Conservation (phyloP, 2,797 vertebrate genomes). For the Anas georgica region DNA sequence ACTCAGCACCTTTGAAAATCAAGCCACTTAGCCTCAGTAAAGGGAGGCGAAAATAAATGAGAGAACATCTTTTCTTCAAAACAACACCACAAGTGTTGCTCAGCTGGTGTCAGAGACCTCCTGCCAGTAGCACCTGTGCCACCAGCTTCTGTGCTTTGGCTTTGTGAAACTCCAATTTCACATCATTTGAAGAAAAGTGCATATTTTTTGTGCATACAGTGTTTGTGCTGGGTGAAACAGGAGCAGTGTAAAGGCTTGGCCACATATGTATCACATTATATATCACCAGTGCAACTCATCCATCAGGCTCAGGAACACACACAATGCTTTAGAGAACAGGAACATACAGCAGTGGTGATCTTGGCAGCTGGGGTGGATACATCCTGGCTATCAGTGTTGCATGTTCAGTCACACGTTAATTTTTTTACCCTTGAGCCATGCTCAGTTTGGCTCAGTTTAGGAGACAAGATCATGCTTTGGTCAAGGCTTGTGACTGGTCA, state of each 20-base stretch:
- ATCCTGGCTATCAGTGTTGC: neutral
- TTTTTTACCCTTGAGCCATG: neutral
- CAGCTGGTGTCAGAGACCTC: neutral
- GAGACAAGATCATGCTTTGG: neutral
- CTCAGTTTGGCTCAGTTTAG: neutral
- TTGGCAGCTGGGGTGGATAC: neutral
- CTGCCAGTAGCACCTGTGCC: slow-evolving; percentile 33
- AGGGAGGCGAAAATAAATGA: neutral
- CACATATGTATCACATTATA: neutral
- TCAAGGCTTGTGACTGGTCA: neutral
- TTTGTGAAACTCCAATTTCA: neutral
- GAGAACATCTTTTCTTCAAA: slow-evolving; percentile 6
- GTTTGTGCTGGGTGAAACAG: neutral
- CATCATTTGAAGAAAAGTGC: neutral
- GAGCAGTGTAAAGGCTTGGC: neutral
- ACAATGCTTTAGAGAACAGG: neutral
- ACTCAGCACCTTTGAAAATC: neutral
- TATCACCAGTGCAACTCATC: neutral
- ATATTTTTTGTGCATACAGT: neutral
- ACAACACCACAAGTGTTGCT: neutral
- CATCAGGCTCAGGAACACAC: neutral
- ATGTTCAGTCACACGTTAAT: neutral
- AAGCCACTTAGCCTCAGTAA: neutral
- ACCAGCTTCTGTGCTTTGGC: neutral
- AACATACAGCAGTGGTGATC: neutral